Percentiles rank a stretch among this genome's conserved stretches.
Evolutionary conservation across 2,888 invertebrate genomes (phyloP).

Genomic region (Cephus rjabovi): DNA sequence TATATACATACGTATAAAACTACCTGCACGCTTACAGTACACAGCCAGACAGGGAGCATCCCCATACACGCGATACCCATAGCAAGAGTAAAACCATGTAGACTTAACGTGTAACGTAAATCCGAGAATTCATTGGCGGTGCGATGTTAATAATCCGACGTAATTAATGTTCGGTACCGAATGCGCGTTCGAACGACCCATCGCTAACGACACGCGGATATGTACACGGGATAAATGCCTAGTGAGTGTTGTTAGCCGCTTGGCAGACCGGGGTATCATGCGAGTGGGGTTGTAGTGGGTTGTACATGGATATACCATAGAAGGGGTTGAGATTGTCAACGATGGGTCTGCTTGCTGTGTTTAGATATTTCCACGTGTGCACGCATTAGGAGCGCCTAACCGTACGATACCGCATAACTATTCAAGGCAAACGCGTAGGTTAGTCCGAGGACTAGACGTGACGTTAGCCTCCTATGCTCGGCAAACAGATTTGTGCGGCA

Average conservation of each 20-base stretch:
- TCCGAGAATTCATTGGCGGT: constrained; percentile 37
- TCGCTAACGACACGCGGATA: constrained; percentile 24
- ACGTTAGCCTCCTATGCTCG: not conserved
- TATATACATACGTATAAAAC: not conserved
- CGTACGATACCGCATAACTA: constrained; percentile 38
- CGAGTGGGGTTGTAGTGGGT: not conserved
- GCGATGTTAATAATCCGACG: constrained; percentile 41
- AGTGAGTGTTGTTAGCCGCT: not conserved
- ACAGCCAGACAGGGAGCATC: not conserved
- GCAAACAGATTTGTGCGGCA: constrained; percentile 7
- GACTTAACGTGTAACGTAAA: constrained; percentile 7
- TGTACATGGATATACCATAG: not conserved
- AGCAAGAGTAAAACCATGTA: not conserved
- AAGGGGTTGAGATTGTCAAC: not conserved
- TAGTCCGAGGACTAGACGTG: not conserved
- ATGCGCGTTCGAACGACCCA: constrained; percentile 31
- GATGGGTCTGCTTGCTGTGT: not conserved
- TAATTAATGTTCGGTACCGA: constrained; percentile 41
- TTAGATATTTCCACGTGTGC: not conserved
- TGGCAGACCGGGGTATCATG: not conserved
- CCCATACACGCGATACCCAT: not conserved
- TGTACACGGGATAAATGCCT: not conserved
- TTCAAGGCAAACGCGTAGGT: constrained; percentile 42
- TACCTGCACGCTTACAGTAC: not conserved
- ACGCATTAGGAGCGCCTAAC: constrained; percentile 1